These are phyloP conservation scores for Subanguina moxae DNA, from an alignment of 1,140 invertebrate genomes.

Conservation along the genomic window DNA sequence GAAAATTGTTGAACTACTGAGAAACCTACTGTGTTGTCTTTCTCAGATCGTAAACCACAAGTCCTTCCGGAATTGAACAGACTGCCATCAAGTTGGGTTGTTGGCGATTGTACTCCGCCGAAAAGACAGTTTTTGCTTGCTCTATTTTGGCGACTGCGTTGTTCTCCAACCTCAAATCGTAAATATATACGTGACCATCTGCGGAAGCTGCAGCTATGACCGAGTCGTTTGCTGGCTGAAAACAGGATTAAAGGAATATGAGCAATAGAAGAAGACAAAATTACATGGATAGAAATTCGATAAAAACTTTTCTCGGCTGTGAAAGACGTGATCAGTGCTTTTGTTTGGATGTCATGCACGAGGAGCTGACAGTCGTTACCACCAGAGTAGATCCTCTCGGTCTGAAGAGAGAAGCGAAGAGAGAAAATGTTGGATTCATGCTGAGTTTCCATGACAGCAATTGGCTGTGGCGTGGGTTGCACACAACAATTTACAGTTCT, in stretches of 20 bases:
- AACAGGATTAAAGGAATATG: background rate
- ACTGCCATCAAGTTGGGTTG: constrained; percentile 41
- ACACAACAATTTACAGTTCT: constrained; percentile 71
- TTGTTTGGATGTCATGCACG: constrained; percentile 33
- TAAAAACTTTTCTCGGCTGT: constrained; percentile 26
- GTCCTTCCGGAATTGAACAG: constrained; percentile 24
- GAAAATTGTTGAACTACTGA: constrained; percentile 17
- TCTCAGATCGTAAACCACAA: constrained; percentile 34
- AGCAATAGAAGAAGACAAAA: background rate
- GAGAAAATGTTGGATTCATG: constrained; percentile 91
- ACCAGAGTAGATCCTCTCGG: constrained; percentile 79
- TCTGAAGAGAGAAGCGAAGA: constrained; percentile 75
- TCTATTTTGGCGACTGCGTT: constrained; percentile 23
- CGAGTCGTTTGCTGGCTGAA: constrained; percentile 35
- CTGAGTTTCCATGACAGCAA: constrained; percentile 70
- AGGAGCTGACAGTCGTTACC: constrained; percentile 60
- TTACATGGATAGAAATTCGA: constrained; percentile 40
- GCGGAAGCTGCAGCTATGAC: constrained; percentile 40
- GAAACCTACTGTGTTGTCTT: constrained; percentile 25
- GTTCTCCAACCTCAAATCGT: constrained; percentile 29
- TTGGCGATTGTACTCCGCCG: constrained; percentile 28
- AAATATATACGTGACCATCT: constrained; percentile 33
- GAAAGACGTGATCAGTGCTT: constrained; percentile 16
- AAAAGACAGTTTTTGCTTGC: constrained; percentile 26
- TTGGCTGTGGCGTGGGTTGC: constrained; percentile 66